A percentile compares a stretch with the other conserved stretches of the same genome.
These are phyloP conservation scores for Oxygymnocypris stewartii DNA, from an alignment of 2,113 vertebrate genomes.

Conservation along the genomic window DNA sequence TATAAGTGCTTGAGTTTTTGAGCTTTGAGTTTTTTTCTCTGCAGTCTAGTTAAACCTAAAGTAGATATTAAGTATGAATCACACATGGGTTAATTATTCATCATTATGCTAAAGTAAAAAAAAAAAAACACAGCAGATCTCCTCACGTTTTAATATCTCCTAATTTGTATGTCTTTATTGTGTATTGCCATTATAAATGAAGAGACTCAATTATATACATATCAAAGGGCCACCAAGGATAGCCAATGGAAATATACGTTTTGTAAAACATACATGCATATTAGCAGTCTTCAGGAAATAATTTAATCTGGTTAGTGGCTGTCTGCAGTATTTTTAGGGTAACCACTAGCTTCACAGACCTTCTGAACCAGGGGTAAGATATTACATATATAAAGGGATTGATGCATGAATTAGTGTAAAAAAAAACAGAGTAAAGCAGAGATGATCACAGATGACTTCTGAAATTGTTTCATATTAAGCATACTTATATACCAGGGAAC, in stretches of 20 bases:
- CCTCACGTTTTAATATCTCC: neutral
- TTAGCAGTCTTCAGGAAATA: neutral
- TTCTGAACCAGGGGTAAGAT: conserved; percentile 57
- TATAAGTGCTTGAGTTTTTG: too few species aligned
- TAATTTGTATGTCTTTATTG: too few species aligned
- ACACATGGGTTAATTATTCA: neutral
- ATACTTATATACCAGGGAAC: conserved; percentile 47
- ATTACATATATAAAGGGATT: conserved; percentile 58
- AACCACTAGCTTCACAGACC: neutral
- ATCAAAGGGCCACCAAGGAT: neutral
- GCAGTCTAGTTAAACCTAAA: neutral
- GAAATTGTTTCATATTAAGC: conserved; percentile 25
- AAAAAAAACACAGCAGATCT: neutral
- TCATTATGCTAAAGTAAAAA: neutral
- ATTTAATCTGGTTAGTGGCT: conserved; percentile 1
- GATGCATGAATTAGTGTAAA: conserved; percentile 49
- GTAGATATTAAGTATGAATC: neutral
- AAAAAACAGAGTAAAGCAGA: conserved; percentile 26
- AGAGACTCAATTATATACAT: neutral
- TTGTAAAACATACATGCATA: neutral
- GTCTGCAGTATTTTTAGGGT: neutral
- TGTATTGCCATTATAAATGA: neutral
- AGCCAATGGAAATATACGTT: neutral
- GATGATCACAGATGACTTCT: neutral
- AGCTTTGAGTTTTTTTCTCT: neutral